Evolutionary conservation across 2,797 vertebrate genomes (phyloP).

Genomic region (Natrix natrix): DNA sequence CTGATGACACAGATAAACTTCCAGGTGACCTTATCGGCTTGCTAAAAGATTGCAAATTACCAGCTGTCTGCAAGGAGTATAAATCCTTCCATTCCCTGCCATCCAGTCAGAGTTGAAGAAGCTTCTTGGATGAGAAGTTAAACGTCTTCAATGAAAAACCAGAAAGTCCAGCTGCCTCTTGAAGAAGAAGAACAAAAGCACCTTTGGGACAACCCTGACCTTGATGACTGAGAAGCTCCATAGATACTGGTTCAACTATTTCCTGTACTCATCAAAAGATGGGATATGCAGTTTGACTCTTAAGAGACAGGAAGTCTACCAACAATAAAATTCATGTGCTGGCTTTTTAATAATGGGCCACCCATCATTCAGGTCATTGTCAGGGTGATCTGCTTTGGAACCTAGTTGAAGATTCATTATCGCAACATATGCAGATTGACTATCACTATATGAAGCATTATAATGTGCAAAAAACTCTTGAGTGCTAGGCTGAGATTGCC

Average conservation of each 20-base stretch:
- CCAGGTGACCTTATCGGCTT: no score
- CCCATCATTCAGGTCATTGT: background rate
- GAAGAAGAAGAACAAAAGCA: no score
- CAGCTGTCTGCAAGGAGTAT: no score
- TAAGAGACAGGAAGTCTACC: background rate
- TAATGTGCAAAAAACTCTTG: background rate
- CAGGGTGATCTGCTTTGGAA: background rate
- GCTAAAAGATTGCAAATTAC: no score
- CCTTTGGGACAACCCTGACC: no score
- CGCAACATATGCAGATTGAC: background rate
- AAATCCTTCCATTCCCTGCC: no score
- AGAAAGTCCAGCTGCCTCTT: no score
- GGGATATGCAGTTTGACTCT: background rate
- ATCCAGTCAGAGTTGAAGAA: no score
- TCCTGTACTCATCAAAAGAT: background rate
- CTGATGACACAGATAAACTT: no score
- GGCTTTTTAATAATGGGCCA: background rate
- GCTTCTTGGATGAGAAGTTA: no score
- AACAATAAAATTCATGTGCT: background rate
- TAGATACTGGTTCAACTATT: background rate
- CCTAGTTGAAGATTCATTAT: background rate
- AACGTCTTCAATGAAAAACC: no score
- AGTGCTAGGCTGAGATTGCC: background rate
- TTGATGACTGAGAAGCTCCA: no score
- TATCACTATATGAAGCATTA: background rate